Conservation (phyloP, 2,113 vertebrate genomes). For the Connochaetes taurinus region DNA sequence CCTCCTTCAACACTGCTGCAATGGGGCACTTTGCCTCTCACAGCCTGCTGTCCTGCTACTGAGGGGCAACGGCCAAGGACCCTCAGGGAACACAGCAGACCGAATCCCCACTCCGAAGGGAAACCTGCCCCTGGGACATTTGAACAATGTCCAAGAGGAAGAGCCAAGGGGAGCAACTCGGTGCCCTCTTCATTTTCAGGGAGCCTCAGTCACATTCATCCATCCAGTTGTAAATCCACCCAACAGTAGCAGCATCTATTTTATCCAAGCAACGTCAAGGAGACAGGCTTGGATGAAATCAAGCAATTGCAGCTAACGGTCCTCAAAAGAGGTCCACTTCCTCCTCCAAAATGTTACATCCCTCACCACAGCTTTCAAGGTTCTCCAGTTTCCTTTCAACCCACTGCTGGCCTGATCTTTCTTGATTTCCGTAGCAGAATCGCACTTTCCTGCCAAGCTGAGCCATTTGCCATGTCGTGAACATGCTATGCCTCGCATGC, state of each 20-base stretch:
- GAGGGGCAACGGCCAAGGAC: background rate
- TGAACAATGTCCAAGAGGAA: background rate
- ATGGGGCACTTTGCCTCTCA: rapidly evolving
- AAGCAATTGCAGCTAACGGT: background rate
- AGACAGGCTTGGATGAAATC: background rate
- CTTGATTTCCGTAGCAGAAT: background rate
- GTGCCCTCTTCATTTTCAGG: background rate
- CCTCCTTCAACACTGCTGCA: background rate
- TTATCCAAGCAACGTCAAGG: background rate
- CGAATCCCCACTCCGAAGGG: background rate
- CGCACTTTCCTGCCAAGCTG: background rate
- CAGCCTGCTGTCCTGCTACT: background rate
- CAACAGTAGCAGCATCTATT: background rate
- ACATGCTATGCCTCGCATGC: background rate
- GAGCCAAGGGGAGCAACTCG: background rate
- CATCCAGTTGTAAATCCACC: background rate
- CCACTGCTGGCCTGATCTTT: background rate
- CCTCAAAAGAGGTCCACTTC: background rate
- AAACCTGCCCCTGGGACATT: background rate
- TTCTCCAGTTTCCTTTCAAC: background rate
- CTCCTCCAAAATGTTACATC: background rate
- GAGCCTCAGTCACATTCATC: too few relatives aligned
- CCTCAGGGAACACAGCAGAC: background rate
- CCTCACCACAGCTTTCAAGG: background rate
- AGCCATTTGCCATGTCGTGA: background rate